phyloP scores from a whole-genome alignment of 1,140 invertebrate genomes.

The Anastrepha ludens region DNA sequence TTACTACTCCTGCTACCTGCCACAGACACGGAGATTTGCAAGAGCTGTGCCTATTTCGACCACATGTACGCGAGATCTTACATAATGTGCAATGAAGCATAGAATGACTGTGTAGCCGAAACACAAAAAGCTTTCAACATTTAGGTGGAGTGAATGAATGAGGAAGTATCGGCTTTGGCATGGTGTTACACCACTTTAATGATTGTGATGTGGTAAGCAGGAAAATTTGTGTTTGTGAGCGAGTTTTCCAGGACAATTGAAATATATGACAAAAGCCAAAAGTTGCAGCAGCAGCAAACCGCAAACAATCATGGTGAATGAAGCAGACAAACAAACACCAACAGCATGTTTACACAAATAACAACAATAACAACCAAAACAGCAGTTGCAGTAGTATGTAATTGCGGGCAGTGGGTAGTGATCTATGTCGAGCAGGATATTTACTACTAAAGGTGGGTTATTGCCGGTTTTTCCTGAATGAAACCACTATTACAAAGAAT shows the following conservation, averaged over 20 bases:
- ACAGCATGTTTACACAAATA: constrained; percentile 22
- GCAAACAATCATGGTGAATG: constrained; percentile 42
- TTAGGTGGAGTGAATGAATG: background rate
- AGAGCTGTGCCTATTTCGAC: background rate
- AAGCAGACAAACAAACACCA: constrained; percentile 3
- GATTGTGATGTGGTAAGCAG: constrained; percentile 34
- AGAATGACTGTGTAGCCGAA: constrained; percentile 33
- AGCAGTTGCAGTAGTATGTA: background rate
- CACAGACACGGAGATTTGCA: background rate
- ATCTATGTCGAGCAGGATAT: too few species aligned
- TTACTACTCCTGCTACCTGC: background rate
- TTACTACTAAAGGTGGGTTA: too few species aligned
- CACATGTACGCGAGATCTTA: background rate
- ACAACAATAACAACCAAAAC: background rate
- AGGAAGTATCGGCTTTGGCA: background rate
- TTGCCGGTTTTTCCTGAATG: too few species aligned
- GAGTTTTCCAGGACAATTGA: background rate
- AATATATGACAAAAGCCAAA: constrained; percentile 46
- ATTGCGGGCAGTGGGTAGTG: background rate
- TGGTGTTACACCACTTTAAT: constrained; percentile 2
- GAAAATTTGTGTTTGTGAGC: background rate
- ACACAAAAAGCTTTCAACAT: constrained; percentile 34
- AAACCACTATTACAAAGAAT: too few species aligned
- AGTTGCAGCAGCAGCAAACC: constrained; percentile 39
- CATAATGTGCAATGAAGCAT: constrained; percentile 31